phyloP scores from a whole-genome alignment of 2,113 vertebrate species.

The Polyodon spathula region DNA sequence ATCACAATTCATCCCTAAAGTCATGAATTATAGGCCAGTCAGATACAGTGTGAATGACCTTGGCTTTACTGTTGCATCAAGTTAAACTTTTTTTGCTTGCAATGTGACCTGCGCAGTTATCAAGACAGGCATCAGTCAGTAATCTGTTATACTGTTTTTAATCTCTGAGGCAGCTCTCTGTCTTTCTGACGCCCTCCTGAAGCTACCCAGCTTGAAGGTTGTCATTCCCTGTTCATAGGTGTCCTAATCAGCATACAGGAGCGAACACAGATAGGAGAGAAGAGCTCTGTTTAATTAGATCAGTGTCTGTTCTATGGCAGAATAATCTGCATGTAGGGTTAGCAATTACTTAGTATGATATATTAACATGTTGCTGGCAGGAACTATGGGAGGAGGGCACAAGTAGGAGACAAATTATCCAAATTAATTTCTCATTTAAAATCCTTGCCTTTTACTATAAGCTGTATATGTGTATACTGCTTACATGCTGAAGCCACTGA shows the following conservation, averaged over 20 bases:
- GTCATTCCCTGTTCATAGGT: conserved; percentile 38
- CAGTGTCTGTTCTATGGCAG: conserved; percentile 45
- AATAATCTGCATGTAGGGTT: conserved; percentile 55
- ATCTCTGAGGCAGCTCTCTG: conserved; percentile 23
- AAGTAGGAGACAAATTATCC: conserved; percentile 58
- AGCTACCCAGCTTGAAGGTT: conserved; percentile 32
- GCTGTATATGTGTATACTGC: conserved; percentile 45
- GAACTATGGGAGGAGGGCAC: conserved; percentile 44
- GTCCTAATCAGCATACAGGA: conserved; percentile 37
- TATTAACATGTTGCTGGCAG: conserved; percentile 62
- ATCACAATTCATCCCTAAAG: conserved; percentile 1
- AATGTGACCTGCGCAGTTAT: conserved; percentile 19
- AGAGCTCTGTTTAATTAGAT: conserved; percentile 60
- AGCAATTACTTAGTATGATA: conserved; percentile 61
- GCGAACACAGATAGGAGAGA: conserved; percentile 36
- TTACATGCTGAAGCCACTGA: not conserved
- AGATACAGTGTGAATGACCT: conserved; percentile 16
- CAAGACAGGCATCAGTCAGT: conserved; percentile 20
- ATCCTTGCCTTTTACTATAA: conserved; percentile 53
- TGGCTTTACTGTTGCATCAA: conserved; percentile 19
- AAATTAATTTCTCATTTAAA: conserved; percentile 68
- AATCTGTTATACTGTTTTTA: conserved; percentile 14
- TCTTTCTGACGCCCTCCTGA: conserved; percentile 19
- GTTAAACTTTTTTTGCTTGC: conserved; percentile 23
- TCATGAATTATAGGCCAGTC: conserved; percentile 2